phyloP scores from a whole-genome alignment of 2,113 vertebrate genomes.

The Boulengeromyrus knoepffleri region DNA sequence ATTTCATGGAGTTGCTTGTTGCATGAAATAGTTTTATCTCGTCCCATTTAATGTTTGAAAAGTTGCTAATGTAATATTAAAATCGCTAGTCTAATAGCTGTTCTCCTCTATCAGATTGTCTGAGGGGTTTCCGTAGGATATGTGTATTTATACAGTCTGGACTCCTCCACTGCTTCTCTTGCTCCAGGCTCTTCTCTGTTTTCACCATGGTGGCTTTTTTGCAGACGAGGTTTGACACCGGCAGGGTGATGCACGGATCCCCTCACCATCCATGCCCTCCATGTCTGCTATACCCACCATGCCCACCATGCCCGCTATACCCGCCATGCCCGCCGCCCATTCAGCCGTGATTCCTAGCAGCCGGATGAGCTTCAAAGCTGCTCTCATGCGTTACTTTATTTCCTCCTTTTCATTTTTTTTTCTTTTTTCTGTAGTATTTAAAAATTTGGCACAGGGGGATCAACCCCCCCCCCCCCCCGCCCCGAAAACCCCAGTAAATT shows the following conservation, averaged over 20 bases:
- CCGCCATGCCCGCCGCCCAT: neutral
- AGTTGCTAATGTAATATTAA: neutral
- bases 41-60: neutral
- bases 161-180: neutral
- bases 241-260: neutral
- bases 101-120: neutral
- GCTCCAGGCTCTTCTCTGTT: neutral
- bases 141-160: neutral
- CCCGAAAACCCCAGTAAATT: neutral
- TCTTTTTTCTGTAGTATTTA: neutral
- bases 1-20: neutral
- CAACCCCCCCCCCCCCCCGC: neutral
- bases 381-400: neutral
- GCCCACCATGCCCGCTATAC: too few relatives aligned
- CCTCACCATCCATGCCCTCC: neutral
- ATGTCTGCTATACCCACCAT: neutral
- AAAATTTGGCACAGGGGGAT: neutral
- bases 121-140: neutral
- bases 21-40: neutral
- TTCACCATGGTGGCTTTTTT: neutral
- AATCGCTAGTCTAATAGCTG: neutral
- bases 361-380: neutral
- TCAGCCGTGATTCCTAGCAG: neutral
- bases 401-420: neutral
- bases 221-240: neutral